Evolutionary conservation across 2,888 invertebrate species (phyloP), one percentile per base, ranked within the genome.

Genomic region (Dione juno): DNA sequence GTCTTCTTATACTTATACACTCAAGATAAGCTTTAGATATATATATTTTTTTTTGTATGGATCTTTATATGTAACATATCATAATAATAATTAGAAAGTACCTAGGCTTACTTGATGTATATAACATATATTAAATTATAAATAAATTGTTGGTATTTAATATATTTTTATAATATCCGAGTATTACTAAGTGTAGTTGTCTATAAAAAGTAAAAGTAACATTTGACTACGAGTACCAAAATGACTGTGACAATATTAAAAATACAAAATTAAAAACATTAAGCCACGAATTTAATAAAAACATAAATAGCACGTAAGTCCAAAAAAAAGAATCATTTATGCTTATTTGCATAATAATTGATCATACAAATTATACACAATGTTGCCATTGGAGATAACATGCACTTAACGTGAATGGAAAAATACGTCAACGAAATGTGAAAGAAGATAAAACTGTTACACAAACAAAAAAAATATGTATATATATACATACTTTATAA

Each of bases 301-400:
- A n/a, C 35, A 35, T 37, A 50, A 16, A 6, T 16, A 11, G 5
- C 52, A 21, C 52, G 3, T n/a, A 57, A 16, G 9, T n/a, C 35
- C 54, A 14, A 54, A 35, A 9, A 37, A 37, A 64, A 19, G 37
- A 28, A 19, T 37, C 50, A 37, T 13, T 64, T 14, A 48, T 16
- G 19, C 50, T 37, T 40, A 64, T 64, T 64, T 37, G 64, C 50
- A 64, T 21, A 68, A n/a, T 65, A 11, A 61, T 14, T 48, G 48
- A 50, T 48, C 16, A n/a, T 11, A 54, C 10, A 3, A 16, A 54
- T 54, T 57, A 16, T 16, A 57, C 37, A 40, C 16, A 58, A 58
- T 40, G 37, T 72, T 64, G 70, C 65, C 61, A 11, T 50, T 13
- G 21, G n/a, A 21, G 66, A 70, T 70, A 72, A 72, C 37, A 57